Evolutionary conservation across 1,140 invertebrate genomes (phyloP).

Genomic region (Zaprionus davidi): DNA sequence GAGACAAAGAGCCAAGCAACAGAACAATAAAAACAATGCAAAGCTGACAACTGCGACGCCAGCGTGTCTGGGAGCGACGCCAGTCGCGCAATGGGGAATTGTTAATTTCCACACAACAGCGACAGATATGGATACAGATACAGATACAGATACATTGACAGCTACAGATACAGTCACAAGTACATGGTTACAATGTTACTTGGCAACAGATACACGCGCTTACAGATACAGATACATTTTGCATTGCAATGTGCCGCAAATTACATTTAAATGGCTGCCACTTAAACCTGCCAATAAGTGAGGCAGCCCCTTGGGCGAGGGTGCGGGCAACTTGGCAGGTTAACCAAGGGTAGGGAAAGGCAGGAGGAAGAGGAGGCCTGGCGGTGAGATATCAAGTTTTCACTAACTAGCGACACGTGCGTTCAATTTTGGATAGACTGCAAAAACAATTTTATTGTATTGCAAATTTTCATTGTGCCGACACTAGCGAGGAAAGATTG

Average conservation of each 20-base stretch:
- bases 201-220: slow-evolving; percentile 4
- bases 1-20: not conserved
- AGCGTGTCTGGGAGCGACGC: slow-evolving; percentile 32
- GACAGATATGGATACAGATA: slow-evolving; percentile 10
- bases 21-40: slow-evolving; percentile 12
- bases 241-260: slow-evolving; percentile 55
- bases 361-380: too few relatives aligned
- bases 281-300: slow-evolving; percentile 59
- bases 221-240: slow-evolving; percentile 40
- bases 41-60: slow-evolving; percentile 31
- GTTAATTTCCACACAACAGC: slow-evolving; percentile 42
- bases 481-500: not conserved
- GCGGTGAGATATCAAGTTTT: slow-evolving; percentile 23
- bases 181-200: not conserved
- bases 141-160: slow-evolving; percentile 12
- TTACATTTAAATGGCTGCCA: slow-evolving; percentile 74
- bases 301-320: slow-evolving; percentile 1
- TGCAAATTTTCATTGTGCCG: slow-evolving; percentile 3
- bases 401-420: slow-evolving; percentile 55
- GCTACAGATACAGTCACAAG: slow-evolving; percentile 1
- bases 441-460: slow-evolving; percentile 26
- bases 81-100: slow-evolving; percentile 20
- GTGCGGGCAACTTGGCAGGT: not conserved
- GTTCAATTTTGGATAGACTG: slow-evolving; percentile 18
- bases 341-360: not conserved